Evolutionary conservation across 2,888 invertebrate genomes (phyloP).

Genomic region (Julus scanicus): DNA sequence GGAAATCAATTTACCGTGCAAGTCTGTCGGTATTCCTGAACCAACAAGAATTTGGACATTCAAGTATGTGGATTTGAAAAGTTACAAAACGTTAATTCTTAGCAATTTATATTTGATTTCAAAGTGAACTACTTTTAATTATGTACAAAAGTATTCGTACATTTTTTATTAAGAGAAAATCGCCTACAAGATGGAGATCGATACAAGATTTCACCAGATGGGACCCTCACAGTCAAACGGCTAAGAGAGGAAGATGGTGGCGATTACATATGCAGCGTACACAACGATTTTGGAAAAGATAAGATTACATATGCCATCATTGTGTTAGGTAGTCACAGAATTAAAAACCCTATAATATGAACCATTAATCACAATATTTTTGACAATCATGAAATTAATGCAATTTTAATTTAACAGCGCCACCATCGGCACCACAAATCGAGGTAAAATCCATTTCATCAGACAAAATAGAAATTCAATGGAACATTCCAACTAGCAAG

Average conservation of each 20-base stretch:
- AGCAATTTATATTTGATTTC: background rate
- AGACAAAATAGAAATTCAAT: slow-evolving; percentile 59
- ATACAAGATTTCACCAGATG: slow-evolving; percentile 86
- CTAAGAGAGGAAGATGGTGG: slow-evolving; percentile 91
- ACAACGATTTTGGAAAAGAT: slow-evolving; percentile 92
- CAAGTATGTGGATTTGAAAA: slow-evolving; percentile 39
- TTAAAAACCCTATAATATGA: too few relatives aligned
- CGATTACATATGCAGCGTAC: slow-evolving; percentile 92
- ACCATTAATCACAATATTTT: too few relatives aligned
- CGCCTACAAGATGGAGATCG: slow-evolving; percentile 71
- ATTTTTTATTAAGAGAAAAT: background rate
- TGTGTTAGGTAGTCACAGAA: slow-evolving; percentile 76
- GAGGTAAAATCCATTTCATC: slow-evolving; percentile 58
- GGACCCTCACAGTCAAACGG: slow-evolving; percentile 88
- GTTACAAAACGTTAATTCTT: background rate
- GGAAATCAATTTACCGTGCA: slow-evolving; percentile 89
- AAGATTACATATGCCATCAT: slow-evolving; percentile 89
- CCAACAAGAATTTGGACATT: slow-evolving; percentile 84
- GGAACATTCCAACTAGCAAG: slow-evolving; percentile 54
- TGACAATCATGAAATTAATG: too few relatives aligned
- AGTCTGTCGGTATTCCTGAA: slow-evolving; percentile 92
- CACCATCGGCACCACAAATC: slow-evolving; percentile 60
- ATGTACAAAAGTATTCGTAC: background rate
- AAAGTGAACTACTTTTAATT: too few relatives aligned
- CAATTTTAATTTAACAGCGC: slow-evolving; percentile 58